Conservation (phyloP, 2,113 vertebrate genomes). For the Rhea pennata region DNA sequence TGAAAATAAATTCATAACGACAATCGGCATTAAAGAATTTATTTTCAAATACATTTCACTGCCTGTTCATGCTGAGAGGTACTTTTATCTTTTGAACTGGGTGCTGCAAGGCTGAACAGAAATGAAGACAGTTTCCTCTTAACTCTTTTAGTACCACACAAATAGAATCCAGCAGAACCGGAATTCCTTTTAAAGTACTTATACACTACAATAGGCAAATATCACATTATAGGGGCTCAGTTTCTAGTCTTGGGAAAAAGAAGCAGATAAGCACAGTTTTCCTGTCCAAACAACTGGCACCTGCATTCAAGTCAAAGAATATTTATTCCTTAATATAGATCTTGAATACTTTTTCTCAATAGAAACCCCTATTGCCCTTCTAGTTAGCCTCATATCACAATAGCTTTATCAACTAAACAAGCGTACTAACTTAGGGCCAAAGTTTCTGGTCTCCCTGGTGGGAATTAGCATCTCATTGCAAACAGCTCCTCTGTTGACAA, state of each 20-base stretch:
- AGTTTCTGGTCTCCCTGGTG: rapidly evolving
- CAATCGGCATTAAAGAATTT: constrained; percentile 44
- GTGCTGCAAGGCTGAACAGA: constrained; percentile 7
- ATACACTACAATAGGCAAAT: background rate
- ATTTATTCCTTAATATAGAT: background rate
- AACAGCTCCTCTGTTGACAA: background rate
- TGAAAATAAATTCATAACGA: constrained; percentile 42
- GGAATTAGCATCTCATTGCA: background rate
- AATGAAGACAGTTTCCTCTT: constrained; percentile 27
- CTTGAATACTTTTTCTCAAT: background rate
- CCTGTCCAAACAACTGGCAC: background rate
- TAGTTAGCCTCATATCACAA: background rate
- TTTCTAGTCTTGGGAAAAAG: background rate
- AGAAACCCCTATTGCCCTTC: background rate
- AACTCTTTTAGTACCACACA: constrained; percentile 29
- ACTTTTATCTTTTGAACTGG: constrained; percentile 41
- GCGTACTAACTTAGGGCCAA: rapidly evolving
- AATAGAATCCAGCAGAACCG: background rate
- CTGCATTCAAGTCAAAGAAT: background rate
- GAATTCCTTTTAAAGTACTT: background rate
- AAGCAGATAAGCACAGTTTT: background rate
- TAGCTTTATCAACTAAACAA: background rate
- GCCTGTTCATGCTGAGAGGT: background rate
- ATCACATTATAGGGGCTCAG: background rate
- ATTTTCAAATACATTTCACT: constrained; percentile 42